These are phyloP conservation scores for Habroteleia sp. DNA, from an alignment of 2,888 invertebrate genomes.

Conservation along the genomic window DNA sequence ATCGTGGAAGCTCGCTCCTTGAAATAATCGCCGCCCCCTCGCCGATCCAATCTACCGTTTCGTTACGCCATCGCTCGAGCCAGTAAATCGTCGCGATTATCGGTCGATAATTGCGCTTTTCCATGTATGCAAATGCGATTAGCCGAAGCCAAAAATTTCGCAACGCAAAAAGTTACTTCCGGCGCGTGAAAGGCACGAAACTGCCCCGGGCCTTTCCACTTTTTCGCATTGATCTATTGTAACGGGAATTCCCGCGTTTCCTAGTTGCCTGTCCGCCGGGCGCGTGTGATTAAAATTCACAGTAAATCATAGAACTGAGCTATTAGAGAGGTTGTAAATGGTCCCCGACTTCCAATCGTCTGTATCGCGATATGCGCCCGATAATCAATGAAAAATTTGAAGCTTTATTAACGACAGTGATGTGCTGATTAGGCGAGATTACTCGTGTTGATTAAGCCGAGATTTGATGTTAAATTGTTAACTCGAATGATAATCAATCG, in stretches of 20 bases:
- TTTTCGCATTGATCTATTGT: slow-evolving; percentile 60
- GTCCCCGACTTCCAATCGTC: slow-evolving; percentile 51
- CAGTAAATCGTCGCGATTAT: slow-evolving; percentile 52
- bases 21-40: slow-evolving; percentile 50
- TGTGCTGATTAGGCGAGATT: slow-evolving; percentile 28
- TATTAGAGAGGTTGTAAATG: slow-evolving; percentile 54
- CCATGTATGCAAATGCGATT: slow-evolving; percentile 53
- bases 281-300: slow-evolving; percentile 62
- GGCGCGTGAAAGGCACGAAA: slow-evolving; percentile 37
- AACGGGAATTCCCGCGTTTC: slow-evolving; percentile 55
- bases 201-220: slow-evolving; percentile 43
- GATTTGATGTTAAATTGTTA: slow-evolving; percentile 17
- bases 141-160: not conserved
- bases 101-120: slow-evolving; percentile 59
- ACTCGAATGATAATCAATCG: slow-evolving; percentile 13
- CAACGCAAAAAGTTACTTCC: slow-evolving; percentile 22
- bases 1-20: slow-evolving; percentile 36
- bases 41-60: slow-evolving; percentile 46
- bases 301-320: slow-evolving; percentile 52
- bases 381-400: slow-evolving; percentile 51
- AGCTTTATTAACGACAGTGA: slow-evolving; percentile 55
- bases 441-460: slow-evolving; percentile 25
- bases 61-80: slow-evolving; percentile 35
- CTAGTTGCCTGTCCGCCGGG: slow-evolving; percentile 59
- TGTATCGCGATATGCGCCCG: slow-evolving; percentile 54